Conservation (phyloP, 2,113 vertebrate genomes). For the Cisticola juncidis region DNA sequence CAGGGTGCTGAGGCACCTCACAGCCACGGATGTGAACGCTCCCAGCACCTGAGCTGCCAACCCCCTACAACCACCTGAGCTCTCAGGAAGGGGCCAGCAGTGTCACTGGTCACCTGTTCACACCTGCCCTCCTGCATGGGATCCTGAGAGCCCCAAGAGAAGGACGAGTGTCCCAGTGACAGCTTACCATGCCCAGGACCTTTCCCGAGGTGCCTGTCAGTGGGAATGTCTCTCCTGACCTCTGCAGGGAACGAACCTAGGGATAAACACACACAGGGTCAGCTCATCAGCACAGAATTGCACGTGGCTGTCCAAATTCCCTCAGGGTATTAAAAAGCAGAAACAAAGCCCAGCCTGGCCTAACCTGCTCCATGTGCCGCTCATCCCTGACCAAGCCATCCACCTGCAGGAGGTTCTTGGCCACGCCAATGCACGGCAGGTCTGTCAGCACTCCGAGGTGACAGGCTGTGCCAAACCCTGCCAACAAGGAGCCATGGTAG, state of each 20-base stretch:
- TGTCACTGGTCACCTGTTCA: background rate
- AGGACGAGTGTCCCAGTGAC: background rate
- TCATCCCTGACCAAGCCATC: constrained; percentile 82
- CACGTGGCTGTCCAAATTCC: rapidly evolving
- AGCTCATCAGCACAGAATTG: background rate
- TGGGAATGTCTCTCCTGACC: constrained; percentile 83
- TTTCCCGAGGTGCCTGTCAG: constrained; percentile 78
- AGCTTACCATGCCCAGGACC: constrained; percentile 85
- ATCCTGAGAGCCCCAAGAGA: background rate
- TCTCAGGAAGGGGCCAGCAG: background rate
- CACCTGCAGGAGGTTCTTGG: constrained; percentile 93
- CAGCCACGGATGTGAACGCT: rapidly evolving
- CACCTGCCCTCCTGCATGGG: background rate
- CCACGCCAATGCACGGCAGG: constrained; percentile 90
- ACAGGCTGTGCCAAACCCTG: constrained; percentile 93
- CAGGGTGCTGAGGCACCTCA: background rate
- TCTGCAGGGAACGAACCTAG: constrained; percentile 81
- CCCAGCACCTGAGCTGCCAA: background rate
- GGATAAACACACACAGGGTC: background rate
- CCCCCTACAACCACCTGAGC: background rate
- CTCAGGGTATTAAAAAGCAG: background rate
- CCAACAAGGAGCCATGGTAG: background rate
- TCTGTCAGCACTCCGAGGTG: constrained; percentile 88
- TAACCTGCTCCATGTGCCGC: constrained; percentile 85
- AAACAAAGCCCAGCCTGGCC: background rate